Base-by-base conservation (phyloP, 2,113 vertebrate species). In the Danio rerio region DNA sequence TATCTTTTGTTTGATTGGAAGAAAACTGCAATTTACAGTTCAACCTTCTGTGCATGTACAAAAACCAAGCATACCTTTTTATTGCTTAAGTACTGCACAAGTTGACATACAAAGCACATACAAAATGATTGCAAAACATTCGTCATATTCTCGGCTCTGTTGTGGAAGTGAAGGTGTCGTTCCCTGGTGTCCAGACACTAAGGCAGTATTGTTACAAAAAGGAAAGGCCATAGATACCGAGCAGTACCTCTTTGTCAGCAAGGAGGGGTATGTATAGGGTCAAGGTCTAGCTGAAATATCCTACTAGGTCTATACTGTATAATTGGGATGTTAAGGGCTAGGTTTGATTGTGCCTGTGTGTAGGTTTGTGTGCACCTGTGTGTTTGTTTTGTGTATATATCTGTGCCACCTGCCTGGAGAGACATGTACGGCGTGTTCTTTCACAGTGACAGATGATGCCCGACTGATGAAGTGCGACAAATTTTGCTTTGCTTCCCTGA, bases 21-120 rank as follows among this genome's bases (percentile, higher is more conserved):
- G 81, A 90, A 87, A 90, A 84, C 86, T 87, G 88, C 63, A 43
- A 75, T 83, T 79, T 81, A 80, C 31, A 78, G 73, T 89, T 91
- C 88, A 89, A 90, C 90, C 86, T n/a, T 88, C 82, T 70, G 87
- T 87, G 81, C 84, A 85, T 15, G 85, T 78, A 81, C 84, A 88
- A 88, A 74, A 89, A 87, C 45, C 88, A 90, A 83, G 86, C 86
- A 88, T 80, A 91, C 81, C 86, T 82, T 91, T 93, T 87, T 92
- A 93, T 92, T 93, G 92, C 92, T 92, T 92, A 91, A 78, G 86
- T 88, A 86, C 87, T 87, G 88, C 88, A 89, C 88, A 89, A 82
- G 81, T 81, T 87, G 81, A 90, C 89, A 87, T 87, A 65, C 71
- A 86, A 77, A 87, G 80, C 80, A 74, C 82, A 86, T 80, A 86